Evolutionary conservation across 2,113 vertebrate species (phyloP).

Genomic region (Telmatochromis sp.): DNA sequence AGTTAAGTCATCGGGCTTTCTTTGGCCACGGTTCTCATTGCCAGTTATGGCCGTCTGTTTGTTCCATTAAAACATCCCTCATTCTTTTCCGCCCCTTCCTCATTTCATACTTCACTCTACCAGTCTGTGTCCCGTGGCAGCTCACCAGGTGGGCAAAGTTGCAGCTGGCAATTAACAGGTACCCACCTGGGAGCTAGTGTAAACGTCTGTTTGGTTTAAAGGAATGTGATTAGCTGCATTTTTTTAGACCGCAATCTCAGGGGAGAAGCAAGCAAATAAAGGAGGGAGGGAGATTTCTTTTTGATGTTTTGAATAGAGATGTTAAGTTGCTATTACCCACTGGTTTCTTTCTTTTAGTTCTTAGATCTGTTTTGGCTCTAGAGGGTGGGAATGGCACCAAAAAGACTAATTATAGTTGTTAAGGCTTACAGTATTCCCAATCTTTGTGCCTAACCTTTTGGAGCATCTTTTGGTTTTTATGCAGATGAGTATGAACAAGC

Average conservation of each 20-base stretch:
- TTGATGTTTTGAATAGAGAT: background rate
- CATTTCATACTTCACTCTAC: background rate
- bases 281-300: background rate
- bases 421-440: background rate
- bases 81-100: background rate
- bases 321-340: background rate
- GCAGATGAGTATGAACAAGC: background rate
- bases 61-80: background rate
- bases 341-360: background rate
- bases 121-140: slow-evolving; percentile 22
- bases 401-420: background rate
- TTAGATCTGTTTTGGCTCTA: background rate
- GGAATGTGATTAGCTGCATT: slow-evolving; percentile 33
- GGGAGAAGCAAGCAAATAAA: slow-evolving; percentile 32
- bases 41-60: slow-evolving; percentile 39
- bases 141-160: slow-evolving; percentile 44
- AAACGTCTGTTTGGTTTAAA: slow-evolving; percentile 29
- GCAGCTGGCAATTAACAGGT: slow-evolving; percentile 47
- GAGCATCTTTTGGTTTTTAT: background rate
- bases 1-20: slow-evolving; percentile 52
- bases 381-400: background rate
- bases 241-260: slow-evolving; percentile 22
- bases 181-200: slow-evolving; percentile 27
- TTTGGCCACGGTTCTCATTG: background rate
- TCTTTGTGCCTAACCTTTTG: background rate